Evolutionary conservation across 2,113 vertebrate genomes (phyloP).

Genomic region (Tychaedon coryphoeus): DNA sequence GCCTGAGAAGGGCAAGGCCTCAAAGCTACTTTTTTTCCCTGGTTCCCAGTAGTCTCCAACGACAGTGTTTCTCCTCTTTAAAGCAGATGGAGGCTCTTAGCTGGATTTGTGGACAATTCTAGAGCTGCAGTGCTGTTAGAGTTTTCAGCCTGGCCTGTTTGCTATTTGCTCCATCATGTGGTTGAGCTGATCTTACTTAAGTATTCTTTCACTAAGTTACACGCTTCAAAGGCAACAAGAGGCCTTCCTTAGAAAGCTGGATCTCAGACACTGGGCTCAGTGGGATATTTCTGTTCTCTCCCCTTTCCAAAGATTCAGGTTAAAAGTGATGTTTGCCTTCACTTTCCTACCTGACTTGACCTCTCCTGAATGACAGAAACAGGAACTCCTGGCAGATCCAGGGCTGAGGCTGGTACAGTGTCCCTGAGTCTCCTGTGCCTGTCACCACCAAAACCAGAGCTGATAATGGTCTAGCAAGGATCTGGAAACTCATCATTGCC

Average conservation of each 20-base stretch:
- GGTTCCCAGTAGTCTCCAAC: too few relatives aligned
- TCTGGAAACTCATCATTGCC: not conserved
- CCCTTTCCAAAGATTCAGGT: not conserved
- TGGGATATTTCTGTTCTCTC: not conserved
- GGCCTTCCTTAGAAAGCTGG: not conserved
- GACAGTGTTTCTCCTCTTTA: not conserved
- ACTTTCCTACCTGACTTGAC: not conserved
- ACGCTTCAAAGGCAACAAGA: not conserved
- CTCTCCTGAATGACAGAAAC: not conserved
- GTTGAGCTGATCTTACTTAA: not conserved
- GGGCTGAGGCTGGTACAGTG: not conserved
- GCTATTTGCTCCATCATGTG: not conserved
- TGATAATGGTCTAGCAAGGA: not conserved
- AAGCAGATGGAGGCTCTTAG: not conserved
- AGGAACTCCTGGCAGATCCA: not conserved
- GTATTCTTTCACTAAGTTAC: not conserved
- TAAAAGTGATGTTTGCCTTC: not conserved
- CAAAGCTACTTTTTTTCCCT: too few relatives aligned
- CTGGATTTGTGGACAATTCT: not conserved
- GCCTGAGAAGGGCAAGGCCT: too few relatives aligned
- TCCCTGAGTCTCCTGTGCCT: too few relatives aligned
- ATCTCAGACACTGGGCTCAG: not conserved
- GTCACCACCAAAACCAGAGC: not conserved
- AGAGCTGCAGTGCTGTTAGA: not conserved
- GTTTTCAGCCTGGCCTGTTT: not conserved